A percentile compares a stretch with the other conserved stretches of the same genome.
These are phyloP conservation scores for Thecophora atra DNA, from an alignment of 2,888 invertebrate genomes.

Conservation along the genomic window DNA sequence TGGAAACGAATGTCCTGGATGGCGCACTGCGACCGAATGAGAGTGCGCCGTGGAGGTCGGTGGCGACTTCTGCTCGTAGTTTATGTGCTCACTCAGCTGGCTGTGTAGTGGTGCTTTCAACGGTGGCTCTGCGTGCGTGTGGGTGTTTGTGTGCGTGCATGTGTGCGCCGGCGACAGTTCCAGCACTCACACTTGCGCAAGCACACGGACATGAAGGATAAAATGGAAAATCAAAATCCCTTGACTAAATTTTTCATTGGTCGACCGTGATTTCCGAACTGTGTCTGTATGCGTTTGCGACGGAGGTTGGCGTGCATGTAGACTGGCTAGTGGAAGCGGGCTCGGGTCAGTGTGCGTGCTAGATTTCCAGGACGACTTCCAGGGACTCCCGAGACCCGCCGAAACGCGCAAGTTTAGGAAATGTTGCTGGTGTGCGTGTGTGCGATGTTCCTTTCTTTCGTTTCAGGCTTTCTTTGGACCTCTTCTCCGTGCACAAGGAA, in stretches of 20 bases:
- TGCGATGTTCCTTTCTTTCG: slow-evolving; percentile 26
- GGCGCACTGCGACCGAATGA: slow-evolving; percentile 9
- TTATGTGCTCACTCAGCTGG: slow-evolving; percentile 33
- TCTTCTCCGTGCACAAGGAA: neutral
- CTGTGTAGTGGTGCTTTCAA: slow-evolving; percentile 10
- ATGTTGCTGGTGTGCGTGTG: slow-evolving; percentile 36
- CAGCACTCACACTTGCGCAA: slow-evolving; percentile 20
- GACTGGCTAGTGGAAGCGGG: neutral
- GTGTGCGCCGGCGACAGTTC: neutral
- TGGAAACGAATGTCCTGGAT: slow-evolving; percentile 28
- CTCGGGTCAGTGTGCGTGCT: slow-evolving; percentile 2
- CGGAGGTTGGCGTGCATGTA: slow-evolving; percentile 34
- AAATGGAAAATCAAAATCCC: slow-evolving; percentile 63
- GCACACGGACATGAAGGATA: slow-evolving; percentile 44
- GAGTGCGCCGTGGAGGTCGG: slow-evolving; percentile 4
- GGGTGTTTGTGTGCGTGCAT: neutral
- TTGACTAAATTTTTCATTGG: slow-evolving; percentile 68
- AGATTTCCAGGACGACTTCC: slow-evolving; percentile 37
- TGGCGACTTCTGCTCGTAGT: neutral
- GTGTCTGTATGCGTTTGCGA: slow-evolving; percentile 40
- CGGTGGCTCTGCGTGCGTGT: slow-evolving; percentile 27
- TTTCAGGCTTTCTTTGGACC: neutral
- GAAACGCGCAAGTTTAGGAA: slow-evolving; percentile 17
- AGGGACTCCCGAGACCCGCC: slow-evolving; percentile 32
- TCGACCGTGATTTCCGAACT: slow-evolving; percentile 64